Conservation (phyloP, 2,797 vertebrate genomes). For the Heliangelus exortis region DNA sequence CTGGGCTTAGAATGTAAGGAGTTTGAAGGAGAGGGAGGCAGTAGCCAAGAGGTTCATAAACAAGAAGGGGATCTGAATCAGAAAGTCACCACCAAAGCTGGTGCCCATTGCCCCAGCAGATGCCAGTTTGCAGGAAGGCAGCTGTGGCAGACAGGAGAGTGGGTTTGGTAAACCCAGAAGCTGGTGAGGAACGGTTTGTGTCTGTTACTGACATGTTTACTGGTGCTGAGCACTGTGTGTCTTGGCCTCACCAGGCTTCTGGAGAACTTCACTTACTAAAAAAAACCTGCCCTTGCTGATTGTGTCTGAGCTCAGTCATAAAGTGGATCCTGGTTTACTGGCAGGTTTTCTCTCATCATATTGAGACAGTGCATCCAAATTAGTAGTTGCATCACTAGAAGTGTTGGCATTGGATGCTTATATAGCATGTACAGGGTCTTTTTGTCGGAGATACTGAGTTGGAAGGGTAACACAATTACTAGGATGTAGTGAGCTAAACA, state of each 20-base stretch:
- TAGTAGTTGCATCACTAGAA: background rate
- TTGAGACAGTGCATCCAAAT: background rate
- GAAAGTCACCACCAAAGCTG: background rate
- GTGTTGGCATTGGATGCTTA: background rate
- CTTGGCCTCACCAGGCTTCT: background rate
- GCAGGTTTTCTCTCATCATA: background rate
- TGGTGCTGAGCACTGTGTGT: background rate
- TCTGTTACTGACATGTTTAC: background rate
- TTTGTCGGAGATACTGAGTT: background rate
- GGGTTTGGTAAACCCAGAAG: background rate
- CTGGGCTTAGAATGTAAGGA: background rate
- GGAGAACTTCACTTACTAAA: background rate
- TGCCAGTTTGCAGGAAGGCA: background rate
- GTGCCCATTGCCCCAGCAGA: background rate
- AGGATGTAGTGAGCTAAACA: background rate
- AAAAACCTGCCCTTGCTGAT: background rate
- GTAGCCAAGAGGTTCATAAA: background rate
- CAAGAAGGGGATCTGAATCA: background rate
- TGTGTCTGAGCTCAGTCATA: background rate
- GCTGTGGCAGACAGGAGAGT: background rate
- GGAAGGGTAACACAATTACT: background rate
- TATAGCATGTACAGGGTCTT: background rate
- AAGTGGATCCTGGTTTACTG: background rate
- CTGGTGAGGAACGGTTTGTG: background rate
- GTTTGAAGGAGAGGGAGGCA: background rate